Evolutionary conservation across 2,888 invertebrate genomes (phyloP).

Genomic region (Coelogynopora nodosa): DNA sequence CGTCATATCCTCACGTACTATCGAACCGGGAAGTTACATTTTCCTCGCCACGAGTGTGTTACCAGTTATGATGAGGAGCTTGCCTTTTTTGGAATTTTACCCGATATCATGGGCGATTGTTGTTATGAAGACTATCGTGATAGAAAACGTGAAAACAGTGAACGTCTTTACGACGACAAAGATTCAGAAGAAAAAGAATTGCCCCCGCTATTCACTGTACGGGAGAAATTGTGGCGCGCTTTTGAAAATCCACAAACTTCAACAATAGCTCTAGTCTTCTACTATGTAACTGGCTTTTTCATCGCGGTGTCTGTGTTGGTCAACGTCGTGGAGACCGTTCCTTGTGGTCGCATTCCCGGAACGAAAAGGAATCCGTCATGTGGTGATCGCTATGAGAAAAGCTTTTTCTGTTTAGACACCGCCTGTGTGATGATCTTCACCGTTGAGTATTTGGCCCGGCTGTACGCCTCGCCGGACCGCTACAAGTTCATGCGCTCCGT

Average conservation of each 20-base stretch:
- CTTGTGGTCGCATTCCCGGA: conserved; percentile 75
- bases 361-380: conserved; percentile 68
- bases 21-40: conserved; percentile 96
- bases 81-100: conserved; percentile 95
- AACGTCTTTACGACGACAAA: conserved; percentile 88
- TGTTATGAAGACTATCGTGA: conserved; percentile 99
- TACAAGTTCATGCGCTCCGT: conserved; percentile 95
- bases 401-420: conserved; percentile 97
- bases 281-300: conserved; percentile 99
- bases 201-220: conserved; percentile 66
- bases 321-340: conserved; percentile 95
- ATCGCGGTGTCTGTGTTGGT: conserved; percentile 99
- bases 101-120: conserved; percentile 94
- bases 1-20: conserved; percentile 97
- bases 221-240: conserved; percentile 93
- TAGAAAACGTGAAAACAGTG: conserved; percentile 95
- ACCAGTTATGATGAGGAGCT: conserved; percentile 98
- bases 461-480: conserved; percentile 96
- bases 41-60: conserved; percentile 97
- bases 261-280: conserved; percentile 97
- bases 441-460: conserved; percentile 82
- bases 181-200: conserved; percentile 64
- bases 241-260: conserved; percentile 98
- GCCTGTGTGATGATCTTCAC: conserved; percentile 99
- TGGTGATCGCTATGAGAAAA: conserved; percentile 84